These are phyloP conservation scores for Glaucomys volans DNA, from an alignment of 2,113 vertebrate species.

Conservation along the genomic window DNA sequence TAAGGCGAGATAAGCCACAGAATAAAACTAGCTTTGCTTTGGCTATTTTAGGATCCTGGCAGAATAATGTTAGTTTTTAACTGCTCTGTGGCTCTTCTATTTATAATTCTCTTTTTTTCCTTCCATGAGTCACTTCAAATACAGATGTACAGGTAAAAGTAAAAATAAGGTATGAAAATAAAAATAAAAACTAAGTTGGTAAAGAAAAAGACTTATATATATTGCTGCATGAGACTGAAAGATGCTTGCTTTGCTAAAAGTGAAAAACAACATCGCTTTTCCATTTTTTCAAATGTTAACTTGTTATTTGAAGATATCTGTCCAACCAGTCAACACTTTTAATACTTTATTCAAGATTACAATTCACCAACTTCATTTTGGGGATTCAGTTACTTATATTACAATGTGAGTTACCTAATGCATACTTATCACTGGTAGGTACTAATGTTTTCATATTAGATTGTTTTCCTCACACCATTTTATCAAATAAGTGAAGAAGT, in stretches of 20 bases:
- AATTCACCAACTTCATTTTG: neutral
- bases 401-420: neutral
- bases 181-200: neutral
- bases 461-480: neutral
- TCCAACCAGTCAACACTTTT: neutral
- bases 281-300: neutral
- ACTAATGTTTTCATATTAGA: neutral
- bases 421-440: neutral
- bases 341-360: neutral
- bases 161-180: neutral
- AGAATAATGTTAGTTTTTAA: neutral
- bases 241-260: neutral
- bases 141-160: neutral
- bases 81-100: neutral
- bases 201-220: neutral
- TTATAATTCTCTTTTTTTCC: neutral
- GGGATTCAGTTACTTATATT: neutral
- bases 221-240: neutral
- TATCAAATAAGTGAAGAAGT: neutral
- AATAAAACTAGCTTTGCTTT: slow-evolving; percentile 2
- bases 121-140: neutral
- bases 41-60: neutral
- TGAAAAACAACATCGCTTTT: neutral
- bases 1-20: neutral
- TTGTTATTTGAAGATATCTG: neutral